Conservation (phyloP, 2,888 invertebrate species). For the Chirona hameri region DNA sequence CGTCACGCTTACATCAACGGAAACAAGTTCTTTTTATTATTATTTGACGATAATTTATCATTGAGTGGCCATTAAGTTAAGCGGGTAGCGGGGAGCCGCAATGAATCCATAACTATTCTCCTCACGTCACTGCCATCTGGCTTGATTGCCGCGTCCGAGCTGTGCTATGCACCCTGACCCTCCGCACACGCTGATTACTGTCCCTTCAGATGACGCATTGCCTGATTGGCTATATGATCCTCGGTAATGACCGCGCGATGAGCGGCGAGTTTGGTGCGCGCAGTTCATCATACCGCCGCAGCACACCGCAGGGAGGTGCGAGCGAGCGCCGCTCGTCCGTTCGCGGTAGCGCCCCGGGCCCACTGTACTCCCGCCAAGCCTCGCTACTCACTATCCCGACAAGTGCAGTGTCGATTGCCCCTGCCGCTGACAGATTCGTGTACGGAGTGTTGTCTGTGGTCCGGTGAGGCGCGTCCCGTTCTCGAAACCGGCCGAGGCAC, state of each 20-base stretch:
- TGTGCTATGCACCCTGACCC: neutral
- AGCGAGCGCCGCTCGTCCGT: neutral
- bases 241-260: neutral
- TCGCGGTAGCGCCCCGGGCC: neutral
- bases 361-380: too few species aligned
- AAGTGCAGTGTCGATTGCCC: too few species aligned
- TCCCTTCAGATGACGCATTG: slow-evolving; percentile 8
- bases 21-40: slow-evolving; percentile 23
- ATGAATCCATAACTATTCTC: neutral
- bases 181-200: neutral
- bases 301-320: too few species aligned
- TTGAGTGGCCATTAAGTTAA: neutral
- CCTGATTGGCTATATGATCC: neutral
- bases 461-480: too few species aligned
- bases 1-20: neutral
- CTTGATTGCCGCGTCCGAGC: neutral
- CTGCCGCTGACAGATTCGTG: too few species aligned
- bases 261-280: neutral
- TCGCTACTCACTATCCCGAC: too few species aligned
- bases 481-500: too few species aligned
- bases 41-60: slow-evolving; percentile 9
- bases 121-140: neutral
- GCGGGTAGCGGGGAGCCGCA: slow-evolving; percentile 4
- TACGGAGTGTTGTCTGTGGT: too few species aligned
- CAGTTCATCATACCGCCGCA: neutral